phyloP scores from a whole-genome alignment of 2,888 invertebrate species.

The Corbicula japonica region DNA sequence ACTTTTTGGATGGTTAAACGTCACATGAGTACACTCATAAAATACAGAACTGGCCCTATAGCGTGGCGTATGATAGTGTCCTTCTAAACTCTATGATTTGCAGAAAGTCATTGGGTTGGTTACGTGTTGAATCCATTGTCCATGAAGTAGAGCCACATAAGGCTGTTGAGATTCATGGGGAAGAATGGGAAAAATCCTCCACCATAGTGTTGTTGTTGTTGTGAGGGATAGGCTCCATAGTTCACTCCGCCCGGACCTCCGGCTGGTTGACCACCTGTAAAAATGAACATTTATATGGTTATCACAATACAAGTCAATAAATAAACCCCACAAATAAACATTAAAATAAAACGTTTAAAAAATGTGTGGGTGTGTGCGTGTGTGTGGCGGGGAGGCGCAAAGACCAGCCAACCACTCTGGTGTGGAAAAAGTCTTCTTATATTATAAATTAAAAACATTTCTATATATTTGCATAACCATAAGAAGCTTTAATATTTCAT shows the following conservation, averaged over 20 bases:
- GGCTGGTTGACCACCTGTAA: neutral
- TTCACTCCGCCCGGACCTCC: neutral
- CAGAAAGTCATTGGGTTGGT: too few species aligned
- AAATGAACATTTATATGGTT: neutral
- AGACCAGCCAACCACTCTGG: too few species aligned
- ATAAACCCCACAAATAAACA: neutral
- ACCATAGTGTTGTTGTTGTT: neutral
- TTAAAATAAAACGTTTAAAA: neutral
- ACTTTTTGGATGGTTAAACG: too few species aligned
- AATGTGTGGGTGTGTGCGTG: neutral
- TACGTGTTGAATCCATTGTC: conserved; percentile 37
- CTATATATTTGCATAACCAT: too few species aligned
- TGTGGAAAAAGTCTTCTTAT: too few species aligned
- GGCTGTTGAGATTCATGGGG: conserved; percentile 20
- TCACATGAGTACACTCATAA: too few species aligned
- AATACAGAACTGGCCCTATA: too few species aligned
- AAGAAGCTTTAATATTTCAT: neutral
- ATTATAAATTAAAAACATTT: too few species aligned
- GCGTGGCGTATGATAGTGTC: too few species aligned
- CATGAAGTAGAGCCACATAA: conserved; percentile 36
- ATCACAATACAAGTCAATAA: neutral
- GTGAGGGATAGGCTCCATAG: neutral
- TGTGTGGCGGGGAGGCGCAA: too few species aligned
- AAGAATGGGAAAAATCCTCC: conserved; percentile 19
- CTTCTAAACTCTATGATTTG: too few species aligned